These are phyloP conservation scores for Bhutanitis thaidina DNA, from an alignment of 2,888 invertebrate species.

Conservation along the genomic window DNA sequence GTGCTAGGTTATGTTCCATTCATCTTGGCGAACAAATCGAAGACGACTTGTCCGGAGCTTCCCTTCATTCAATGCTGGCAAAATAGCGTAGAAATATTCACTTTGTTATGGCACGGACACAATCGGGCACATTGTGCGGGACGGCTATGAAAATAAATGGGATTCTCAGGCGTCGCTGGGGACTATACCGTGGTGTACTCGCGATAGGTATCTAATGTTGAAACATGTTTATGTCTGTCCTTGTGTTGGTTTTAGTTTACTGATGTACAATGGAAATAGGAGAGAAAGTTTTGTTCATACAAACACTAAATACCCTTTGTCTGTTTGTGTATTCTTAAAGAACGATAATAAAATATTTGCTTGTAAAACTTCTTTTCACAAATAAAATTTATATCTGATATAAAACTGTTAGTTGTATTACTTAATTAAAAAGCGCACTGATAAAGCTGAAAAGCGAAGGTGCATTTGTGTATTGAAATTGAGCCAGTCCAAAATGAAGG, in stretches of 20 bases:
- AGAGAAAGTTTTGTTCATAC: not conserved
- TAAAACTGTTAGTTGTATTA: no score
- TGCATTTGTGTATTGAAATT: no score
- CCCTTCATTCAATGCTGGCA: conserved; percentile 51
- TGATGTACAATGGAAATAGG: not conserved
- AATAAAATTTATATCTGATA: no score
- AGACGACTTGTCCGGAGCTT: conserved; percentile 37
- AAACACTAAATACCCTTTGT: no score
- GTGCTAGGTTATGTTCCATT: conserved; percentile 65
- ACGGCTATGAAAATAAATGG: conserved; percentile 68
- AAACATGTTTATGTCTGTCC: conserved; percentile 16
- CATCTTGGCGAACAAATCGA: conserved; percentile 59
- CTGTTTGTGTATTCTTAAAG: no score
- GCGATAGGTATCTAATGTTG: conserved; percentile 17
- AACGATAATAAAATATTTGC: no score
- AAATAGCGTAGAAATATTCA: conserved; percentile 45
- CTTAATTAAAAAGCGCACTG: no score
- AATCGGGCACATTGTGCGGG: conserved; percentile 49
- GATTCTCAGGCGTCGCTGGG: conserved; percentile 38
- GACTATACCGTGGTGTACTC: conserved; percentile 20
- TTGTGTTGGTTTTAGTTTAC: not conserved
- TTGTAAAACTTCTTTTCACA: no score
- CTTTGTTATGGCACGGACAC: conserved; percentile 57
- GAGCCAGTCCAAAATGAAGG: no score
- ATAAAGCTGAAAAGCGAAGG: no score